Base-by-base conservation (phyloP, 2,797 vertebrate genomes). In the Varecia variegata region DNA sequence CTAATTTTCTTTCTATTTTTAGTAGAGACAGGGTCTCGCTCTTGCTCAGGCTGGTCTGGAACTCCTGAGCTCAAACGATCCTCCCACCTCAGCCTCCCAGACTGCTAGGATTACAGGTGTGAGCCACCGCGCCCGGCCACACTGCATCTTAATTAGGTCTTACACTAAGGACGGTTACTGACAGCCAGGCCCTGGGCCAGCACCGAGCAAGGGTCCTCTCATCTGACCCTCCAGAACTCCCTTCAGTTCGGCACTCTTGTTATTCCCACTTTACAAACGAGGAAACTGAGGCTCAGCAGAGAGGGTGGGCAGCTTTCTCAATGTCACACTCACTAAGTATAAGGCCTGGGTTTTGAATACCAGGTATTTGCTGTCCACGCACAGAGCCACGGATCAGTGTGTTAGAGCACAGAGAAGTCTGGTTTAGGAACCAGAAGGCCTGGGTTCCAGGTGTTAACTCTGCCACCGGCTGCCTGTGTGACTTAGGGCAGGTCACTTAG, bases 351-450 rank as follows among this genome's bases (percentile, higher is more conserved):
- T 20, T 62, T 87, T 68, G 76, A 94, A 74, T 8, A 35, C n/a
- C 50, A n/a, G n/a, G 38, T 13, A 1, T 32, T 56, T 7, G 7
- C 43, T 15, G 13, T 35, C 50, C 68, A 18, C 2, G 1, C 0
- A 3, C 40, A 65, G 79, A 86, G 27, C 30, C 50, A 4, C 15
- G 5, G 43, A 23, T 45, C 8, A 7, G n/a, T 2, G 13, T 21
- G 77, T 74, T 13, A 60, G 0, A 18, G 35, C 7, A 32, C 43
- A n/a, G 20, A 25, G 52, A 65, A 45, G 27, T 21, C 87, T 18
- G 3, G 0, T 23, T 40, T 54, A 35, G 74, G 45, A 50, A 79
- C 60, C 70, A 74, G 30, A 47, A 95, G 52, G 45, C 74, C 90
- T 35, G 15, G 32, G 40, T 52, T 50, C 62, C 13, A 18, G 6